Base-by-base conservation (phyloP, 2,797 vertebrate species). In the Karalla daura region DNA sequence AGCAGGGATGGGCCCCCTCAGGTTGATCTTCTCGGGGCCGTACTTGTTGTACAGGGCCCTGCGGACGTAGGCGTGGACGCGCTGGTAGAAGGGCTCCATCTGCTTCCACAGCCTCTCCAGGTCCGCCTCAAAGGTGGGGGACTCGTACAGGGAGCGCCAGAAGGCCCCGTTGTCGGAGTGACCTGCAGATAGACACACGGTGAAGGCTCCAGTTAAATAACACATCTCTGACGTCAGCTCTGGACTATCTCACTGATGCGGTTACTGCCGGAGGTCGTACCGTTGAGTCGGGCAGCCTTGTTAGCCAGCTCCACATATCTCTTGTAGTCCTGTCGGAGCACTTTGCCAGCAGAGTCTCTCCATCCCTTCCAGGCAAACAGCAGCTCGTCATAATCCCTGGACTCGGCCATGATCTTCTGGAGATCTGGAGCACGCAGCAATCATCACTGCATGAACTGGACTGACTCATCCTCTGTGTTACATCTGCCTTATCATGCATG, bases 1-100 rank as follows among this genome's bases (percentile, higher is more conserved):
- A 39, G 98, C 97, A 37, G 98, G 98, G 53, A 99, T 98, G 41
- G 98, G 96, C n/a, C 97, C 98, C 77, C 90, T 94, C 45, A 96
- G 91, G 88, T 96, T 97, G 79, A 99, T 85, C 69, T 32, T 23
- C 8, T 95, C 27, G 0, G 81, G 0, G 1, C 98, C 98, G 0
- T 99, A 99, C 13, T 93, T 96, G 11, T 90, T 96, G 78, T 94
- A 89, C 25, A 99, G 92, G 11, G 90, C 94, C 9, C 97, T 94
- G 65, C 98, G 96, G 17, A 98, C 96, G 0, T 98, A 99, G 25
- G 98, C 94, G 0, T 99, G 98, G 1, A 99, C 84, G 50, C 97
- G 95, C 70, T 93, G 92, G 89, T 99, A 99, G 28, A 99, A 94
- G 0, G 97, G 97, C 86, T 96, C 94, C 51, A 99, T 91, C 85